Evolutionary conservation across 2,888 invertebrate genomes (phyloP).

Genomic region (Anthrax anthrax): DNA sequence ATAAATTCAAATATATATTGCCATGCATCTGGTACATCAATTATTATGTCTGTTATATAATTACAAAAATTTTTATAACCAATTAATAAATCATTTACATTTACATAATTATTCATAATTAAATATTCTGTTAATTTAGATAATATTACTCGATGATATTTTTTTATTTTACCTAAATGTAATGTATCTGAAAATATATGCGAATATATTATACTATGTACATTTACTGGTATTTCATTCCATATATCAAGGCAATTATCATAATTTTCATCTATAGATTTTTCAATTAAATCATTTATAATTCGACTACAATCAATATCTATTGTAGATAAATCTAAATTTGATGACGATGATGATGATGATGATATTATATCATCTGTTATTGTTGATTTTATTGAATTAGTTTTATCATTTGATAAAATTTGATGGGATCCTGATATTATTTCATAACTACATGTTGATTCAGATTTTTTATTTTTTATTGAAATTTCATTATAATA

Average conservation of each 20-base stretch:
- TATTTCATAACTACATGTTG: slow-evolving; percentile 7
- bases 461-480: slow-evolving; percentile 13
- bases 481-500: not conserved
- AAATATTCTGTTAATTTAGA: slow-evolving; percentile 36
- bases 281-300: slow-evolving; percentile 24
- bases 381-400: no score
- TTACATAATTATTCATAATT: slow-evolving; percentile 37
- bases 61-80: slow-evolving; percentile 52
- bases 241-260: slow-evolving; percentile 18
- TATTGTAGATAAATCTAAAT: no score
- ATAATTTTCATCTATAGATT: slow-evolving; percentile 18
- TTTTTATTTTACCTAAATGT: slow-evolving; percentile 25
- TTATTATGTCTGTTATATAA: slow-evolving; percentile 53
- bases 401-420: no score
- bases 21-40: slow-evolving; percentile 79
- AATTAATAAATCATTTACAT: slow-evolving; percentile 36
- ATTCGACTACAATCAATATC: not conserved
- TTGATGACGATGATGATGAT: not conserved
- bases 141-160: slow-evolving; percentile 27
- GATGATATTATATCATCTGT: not conserved
- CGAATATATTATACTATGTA: slow-evolving; percentile 24
- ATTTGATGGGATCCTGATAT: no score
- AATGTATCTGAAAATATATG: slow-evolving; percentile 27
- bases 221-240: slow-evolving; percentile 19
- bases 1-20: slow-evolving; percentile 63